Base-by-base conservation (phyloP, 2,888 invertebrate genomes). In the Linyphia triangularis region DNA sequence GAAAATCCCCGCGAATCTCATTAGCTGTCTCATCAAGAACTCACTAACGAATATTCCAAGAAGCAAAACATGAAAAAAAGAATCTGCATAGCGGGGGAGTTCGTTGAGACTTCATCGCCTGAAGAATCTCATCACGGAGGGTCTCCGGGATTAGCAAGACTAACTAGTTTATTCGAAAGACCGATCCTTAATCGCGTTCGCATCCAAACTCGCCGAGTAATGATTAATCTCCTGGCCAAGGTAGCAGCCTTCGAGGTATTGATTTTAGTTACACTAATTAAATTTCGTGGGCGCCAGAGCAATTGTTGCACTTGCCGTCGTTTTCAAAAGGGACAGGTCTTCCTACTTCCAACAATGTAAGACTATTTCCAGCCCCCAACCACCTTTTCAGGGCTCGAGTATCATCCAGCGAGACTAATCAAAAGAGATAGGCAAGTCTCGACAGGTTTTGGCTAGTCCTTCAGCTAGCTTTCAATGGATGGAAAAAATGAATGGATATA, bases 251-350 rank as follows among this genome's bases (percentile, higher is more conserved):
- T 43, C 37, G 72, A 73, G 57, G 63, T 86, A 86, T 86, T 86
- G 81, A 86, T 86, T 86, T 86, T 86, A 85, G 73, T 43, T 57
- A 33, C 81, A 86, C 75, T 86, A 86, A 86, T 86, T 86, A 86
- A 86, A 86, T 86, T 86, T 86, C 65, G 73, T 67, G 37, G 43
- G 59, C 72, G 57, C 79, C 79, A 51, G 72, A 73, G 69, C 65
- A 75, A 85, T 85, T 85, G 77, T 79, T 79, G 78, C 65, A 37
- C 26, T n/a, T 63, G 63, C 51, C 65, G 59, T 51, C 67, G 65
- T 65, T 75, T 81, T 75, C 63, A 59, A 75, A 85, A 65, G 72
- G 63, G 63, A 72, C 85, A 85, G 43, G 24, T 81, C 85, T 78
- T 81, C 63, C 57, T 24, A 7, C 37, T 43, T 69, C 37, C 33